Evolutionary conservation across 92 coral and sea anemone species (phyloP).

Genomic region (Galaxea fascicularis): DNA sequence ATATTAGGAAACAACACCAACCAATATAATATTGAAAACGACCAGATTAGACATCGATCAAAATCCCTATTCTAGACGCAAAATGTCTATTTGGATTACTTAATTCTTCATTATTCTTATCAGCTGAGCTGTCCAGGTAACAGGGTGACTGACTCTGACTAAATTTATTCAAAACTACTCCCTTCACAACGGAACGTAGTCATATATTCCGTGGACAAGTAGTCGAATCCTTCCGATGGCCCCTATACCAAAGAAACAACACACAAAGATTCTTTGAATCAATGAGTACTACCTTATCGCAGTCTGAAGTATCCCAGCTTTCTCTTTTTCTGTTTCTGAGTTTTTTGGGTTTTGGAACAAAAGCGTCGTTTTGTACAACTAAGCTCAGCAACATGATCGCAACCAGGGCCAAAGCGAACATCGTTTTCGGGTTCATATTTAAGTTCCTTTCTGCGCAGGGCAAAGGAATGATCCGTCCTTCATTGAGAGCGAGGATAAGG

Average conservation of each 20-base stretch:
- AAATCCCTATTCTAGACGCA: too few relatives aligned
- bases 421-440: slow-evolving; percentile 16
- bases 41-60: too few relatives aligned
- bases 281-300: slow-evolving; percentile 5
- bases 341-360: background rate
- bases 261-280: background rate
- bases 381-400: background rate
- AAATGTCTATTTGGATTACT: too few relatives aligned
- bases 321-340: background rate
- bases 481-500: background rate
- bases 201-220: too few relatives aligned
- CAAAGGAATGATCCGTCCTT: background rate
- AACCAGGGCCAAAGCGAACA: background rate
- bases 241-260: background rate
- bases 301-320: background rate
- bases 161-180: too few relatives aligned
- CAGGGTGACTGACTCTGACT: too few relatives aligned
- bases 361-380: slow-evolving; percentile 11
- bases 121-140: too few relatives aligned
- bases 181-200: too few relatives aligned
- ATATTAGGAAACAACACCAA: too few relatives aligned
- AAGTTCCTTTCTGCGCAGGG: background rate
- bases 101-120: too few relatives aligned
- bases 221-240: background rate
- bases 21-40: too few relatives aligned